Base-by-base conservation (phyloP, 2,113 vertebrate species). In the Microtus pennsylvanicus region DNA sequence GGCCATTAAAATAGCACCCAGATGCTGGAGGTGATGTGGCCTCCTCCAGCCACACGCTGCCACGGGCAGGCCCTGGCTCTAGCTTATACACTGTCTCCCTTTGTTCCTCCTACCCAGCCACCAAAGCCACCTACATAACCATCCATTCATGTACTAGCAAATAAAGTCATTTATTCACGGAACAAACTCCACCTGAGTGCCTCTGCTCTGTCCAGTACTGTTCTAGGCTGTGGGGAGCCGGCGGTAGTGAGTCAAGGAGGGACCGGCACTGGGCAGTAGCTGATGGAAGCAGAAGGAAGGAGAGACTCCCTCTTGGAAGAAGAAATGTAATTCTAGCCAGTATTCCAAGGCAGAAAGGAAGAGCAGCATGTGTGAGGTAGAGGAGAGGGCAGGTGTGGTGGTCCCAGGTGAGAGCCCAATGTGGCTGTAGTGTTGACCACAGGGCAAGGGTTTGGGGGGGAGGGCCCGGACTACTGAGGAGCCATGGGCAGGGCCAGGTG, bases 111-210 rank as follows among this genome's bases (percentile, higher is more conserved):
- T 55, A 55, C 75, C 93, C 91, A 94, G 74, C 89, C 82, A 97
- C 96, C 96, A 97, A 97, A 97, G 97, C 91, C 47, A 95, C 72
- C 82, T 70, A 93, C 77, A 77, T 95, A 82, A 83, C 69, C 78
- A 47, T 74, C 92, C 89, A 95, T 91, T 63, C 82, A 76, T 80
- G 55, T 93, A 67, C 28, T 91, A 80, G 87, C 86, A 77, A 98
- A 97, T 98, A 98, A 98, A 98, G 63, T 85, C 72, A 94, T 86
- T 81, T 88, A 96, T 89, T 86, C 96, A 87, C 61, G 91, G 74
- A 80, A 47, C 80, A 45, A 76, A 85, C 86, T 45, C 86, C 14
- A 82, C 28, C 2, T 21, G 70, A 92, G 88, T 85, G 45, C 30
- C 93, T 94, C 14, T 78, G 83, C 38, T 95, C 30, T 65, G 26